Percentiles rank a stretch among this genome's conserved stretches.
phyloP scores from a whole-genome alignment of 37 sponge, comb jelly and placozoan species.

The Petrosia ficiformis region DNA sequence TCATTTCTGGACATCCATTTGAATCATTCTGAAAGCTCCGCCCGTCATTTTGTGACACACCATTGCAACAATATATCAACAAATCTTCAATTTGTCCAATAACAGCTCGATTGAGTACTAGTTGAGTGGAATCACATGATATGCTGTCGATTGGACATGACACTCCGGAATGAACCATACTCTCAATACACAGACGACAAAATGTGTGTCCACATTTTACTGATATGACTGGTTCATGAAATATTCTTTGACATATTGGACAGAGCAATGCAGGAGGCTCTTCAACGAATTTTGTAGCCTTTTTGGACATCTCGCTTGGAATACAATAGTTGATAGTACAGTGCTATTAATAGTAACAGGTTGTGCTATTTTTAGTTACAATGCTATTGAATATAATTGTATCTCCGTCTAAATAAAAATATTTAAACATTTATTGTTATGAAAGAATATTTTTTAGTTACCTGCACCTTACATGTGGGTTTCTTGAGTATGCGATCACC shows the following conservation, averaged over 20 bases:
- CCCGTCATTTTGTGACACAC: slow-evolving; percentile 22
- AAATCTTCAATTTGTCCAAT: slow-evolving; percentile 79
- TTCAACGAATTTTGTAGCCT: slow-evolving; percentile 65
- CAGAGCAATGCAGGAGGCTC: slow-evolving; percentile 63
- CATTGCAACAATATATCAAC: slow-evolving; percentile 78
- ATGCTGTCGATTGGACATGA: slow-evolving; percentile 71
- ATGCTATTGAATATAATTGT: too few species aligned
- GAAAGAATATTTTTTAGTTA: too few species aligned
- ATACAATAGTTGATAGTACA: neutral
- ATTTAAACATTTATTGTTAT: too few species aligned
- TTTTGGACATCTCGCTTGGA: slow-evolving; percentile 12
- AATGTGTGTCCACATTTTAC: slow-evolving; percentile 94
- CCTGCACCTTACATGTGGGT: too few species aligned
- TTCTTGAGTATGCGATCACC: too few species aligned
- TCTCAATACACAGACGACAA: slow-evolving; percentile 68
- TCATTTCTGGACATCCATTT: slow-evolving; percentile 65
- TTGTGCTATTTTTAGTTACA: neutral
- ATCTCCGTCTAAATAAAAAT: too few species aligned
- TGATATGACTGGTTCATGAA: slow-evolving; percentile 85
- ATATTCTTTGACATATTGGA: slow-evolving; percentile 69
- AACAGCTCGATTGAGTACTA: slow-evolving; percentile 82
- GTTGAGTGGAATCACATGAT: slow-evolving; percentile 49
- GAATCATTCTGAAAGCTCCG: slow-evolving; percentile 39
- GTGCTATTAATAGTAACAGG: neutral
- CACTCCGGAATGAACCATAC: slow-evolving; percentile 3